Base-by-base conservation (phyloP, 2,888 invertebrate genomes). In the Xestia ashworthii region DNA sequence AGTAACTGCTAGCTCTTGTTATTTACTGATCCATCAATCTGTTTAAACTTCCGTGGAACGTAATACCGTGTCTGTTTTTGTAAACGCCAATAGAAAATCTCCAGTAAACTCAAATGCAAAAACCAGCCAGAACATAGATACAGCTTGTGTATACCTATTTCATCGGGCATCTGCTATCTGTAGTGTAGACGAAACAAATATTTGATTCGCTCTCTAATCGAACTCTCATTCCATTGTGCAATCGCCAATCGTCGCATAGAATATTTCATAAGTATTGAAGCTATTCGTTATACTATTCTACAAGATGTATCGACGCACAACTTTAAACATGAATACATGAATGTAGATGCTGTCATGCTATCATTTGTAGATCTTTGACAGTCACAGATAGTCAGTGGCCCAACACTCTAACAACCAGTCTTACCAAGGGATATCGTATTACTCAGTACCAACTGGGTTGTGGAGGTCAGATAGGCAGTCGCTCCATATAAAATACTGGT, bases 171-270 rank as follows among this genome's bases (percentile, higher is more conserved):
- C 41, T 44, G 55, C 14, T 64, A 48, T 81, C n/a, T 76, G 22
- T 16, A 55, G 44, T 82, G 76, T 76, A 25, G 12, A 22, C 70
- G 38, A 41, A 73, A 46, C n/a, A 74, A 81, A 66, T 82, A 76
- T 81, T 81, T 53, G 2, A 53, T 53, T n/a, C 14, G 6, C 48
- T 38, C 38, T 22, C 14, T 73, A 81, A 74, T 78, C 46, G 25
- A 46, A 73, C 22, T 72, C 12, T 14, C 32, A 71, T 32, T 80
- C 14, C 60, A 62, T 62, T 73, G 50, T 32, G 50, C n/a, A 53
- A 76, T 16, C 60, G 19, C 19, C 48, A 71, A 60, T 58, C 19
- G n/a, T 32, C 14, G 25, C 9, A 9, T 25, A 11, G 12, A 38
- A 22, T 79, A 41, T 78, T 32, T n/a, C n/a, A n/a, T n/a, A n/a